phyloP scores from a whole-genome alignment of 2,888 invertebrate genomes.

The Lordiphosa fenestrarum region DNA sequence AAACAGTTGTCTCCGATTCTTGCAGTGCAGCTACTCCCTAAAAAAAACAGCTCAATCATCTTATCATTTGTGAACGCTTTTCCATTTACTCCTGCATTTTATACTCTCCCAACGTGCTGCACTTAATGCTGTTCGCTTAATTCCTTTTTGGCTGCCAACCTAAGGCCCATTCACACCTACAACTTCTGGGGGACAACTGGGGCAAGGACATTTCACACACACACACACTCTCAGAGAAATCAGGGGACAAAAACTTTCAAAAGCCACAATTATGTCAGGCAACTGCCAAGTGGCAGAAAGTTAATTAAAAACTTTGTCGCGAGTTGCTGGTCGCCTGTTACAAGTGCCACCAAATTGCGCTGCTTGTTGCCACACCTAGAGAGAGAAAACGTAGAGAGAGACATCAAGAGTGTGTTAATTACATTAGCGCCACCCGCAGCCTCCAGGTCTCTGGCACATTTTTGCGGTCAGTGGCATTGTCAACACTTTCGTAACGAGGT shows the following conservation, averaged over 20 bases:
- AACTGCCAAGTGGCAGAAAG: constrained; percentile 41
- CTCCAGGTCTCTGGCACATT: constrained; percentile 11
- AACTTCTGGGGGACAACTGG: constrained; percentile 43
- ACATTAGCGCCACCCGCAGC: constrained; percentile 46
- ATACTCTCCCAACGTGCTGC: too few relatives aligned
- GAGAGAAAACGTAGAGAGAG: constrained; percentile 7
- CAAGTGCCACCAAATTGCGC: constrained; percentile 62
- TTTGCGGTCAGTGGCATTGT: constrained; percentile 27
- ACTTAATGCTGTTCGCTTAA: constrained; percentile 48
- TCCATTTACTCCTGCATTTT: too few relatives aligned
- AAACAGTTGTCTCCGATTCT: too few relatives aligned
- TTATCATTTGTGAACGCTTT: too few relatives aligned
- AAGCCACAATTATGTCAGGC: neutral
- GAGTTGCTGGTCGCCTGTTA: constrained; percentile 62
- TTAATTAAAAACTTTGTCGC: constrained; percentile 67
- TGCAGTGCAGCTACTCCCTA: too few relatives aligned
- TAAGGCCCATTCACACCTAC: constrained; percentile 50
- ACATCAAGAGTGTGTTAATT: constrained; percentile 52
- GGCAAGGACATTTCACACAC: constrained; percentile 52
- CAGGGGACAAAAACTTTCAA: constrained; percentile 44
- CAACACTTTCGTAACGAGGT: constrained; percentile 67
- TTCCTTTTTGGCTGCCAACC: constrained; percentile 53
- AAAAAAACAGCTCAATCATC: too few relatives aligned
- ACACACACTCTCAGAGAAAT: constrained; percentile 7
- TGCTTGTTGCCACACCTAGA: constrained; percentile 34